Percentiles rank a stretch among this genome's conserved stretches.
phyloP scores from a whole-genome alignment of 2,888 invertebrate genomes.

The Hypolimnas misippus region DNA sequence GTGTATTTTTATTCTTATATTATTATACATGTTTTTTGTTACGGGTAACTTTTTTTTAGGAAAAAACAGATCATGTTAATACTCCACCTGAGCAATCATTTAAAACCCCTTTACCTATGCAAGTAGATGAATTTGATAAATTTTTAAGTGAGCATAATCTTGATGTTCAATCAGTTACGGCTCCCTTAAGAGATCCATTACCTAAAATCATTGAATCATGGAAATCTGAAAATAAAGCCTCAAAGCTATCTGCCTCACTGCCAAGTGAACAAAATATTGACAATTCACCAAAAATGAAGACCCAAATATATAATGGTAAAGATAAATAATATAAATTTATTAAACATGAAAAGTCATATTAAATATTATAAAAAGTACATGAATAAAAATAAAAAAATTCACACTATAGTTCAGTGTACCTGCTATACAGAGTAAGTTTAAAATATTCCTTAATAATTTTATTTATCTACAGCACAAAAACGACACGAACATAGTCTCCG shows the following conservation, averaged over 20 bases:
- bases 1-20: background rate
- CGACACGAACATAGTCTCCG: background rate
- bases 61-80: conserved; percentile 20
- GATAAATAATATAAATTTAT: too few species aligned
- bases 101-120: conserved; percentile 68
- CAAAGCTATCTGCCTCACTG: conserved; percentile 10
- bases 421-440: background rate
- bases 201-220: conserved; percentile 25
- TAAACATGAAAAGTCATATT: too few species aligned
- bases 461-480: background rate
- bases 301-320: background rate
- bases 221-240: conserved; percentile 28
- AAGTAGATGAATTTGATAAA: conserved; percentile 54
- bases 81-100: conserved; percentile 59
- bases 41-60: conserved; percentile 44
- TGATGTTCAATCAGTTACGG: conserved; percentile 60
- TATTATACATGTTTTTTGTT: background rate
- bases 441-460: background rate
- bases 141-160: conserved; percentile 61
- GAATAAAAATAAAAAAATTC: too few species aligned
- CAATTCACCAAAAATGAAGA: background rate
- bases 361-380: too few species aligned
- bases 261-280: background rate
- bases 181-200: conserved; percentile 47
- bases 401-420: too few species aligned